Evolutionary conservation across 2,888 invertebrate species (phyloP).

Genomic region (Aethes cnicana): DNA sequence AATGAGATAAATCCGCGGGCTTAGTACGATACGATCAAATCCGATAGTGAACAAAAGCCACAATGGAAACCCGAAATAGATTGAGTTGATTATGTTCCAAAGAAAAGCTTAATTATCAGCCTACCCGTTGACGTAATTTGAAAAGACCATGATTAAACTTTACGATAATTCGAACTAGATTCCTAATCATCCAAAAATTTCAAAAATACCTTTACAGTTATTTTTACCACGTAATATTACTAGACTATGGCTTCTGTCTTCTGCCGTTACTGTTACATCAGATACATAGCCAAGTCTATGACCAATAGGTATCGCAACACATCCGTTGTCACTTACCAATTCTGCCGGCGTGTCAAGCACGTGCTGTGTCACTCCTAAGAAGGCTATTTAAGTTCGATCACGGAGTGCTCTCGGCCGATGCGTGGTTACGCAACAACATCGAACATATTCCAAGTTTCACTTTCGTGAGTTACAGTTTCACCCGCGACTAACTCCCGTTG

Average conservation of each 20-base stretch:
- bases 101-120: slow-evolving; percentile 2
- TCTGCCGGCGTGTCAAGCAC: slow-evolving; percentile 9
- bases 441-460: slow-evolving; percentile 68
- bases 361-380: slow-evolving; percentile 20
- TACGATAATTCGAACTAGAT: no score
- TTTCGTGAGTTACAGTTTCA: slow-evolving; percentile 73
- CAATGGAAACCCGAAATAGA: slow-evolving; percentile 5
- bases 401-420: slow-evolving; percentile 35
- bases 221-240: no score
- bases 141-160: no score
- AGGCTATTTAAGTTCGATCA: slow-evolving; percentile 27
- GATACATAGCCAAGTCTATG: no score
- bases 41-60: slow-evolving; percentile 27
- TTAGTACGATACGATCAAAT: slow-evolving; percentile 56
- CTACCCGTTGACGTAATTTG: slow-evolving; percentile 11
- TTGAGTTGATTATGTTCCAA: background rate
- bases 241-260: no score
- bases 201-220: no score
- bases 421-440: slow-evolving; percentile 64
- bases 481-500: slow-evolving; percentile 39
- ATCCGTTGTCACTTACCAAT: background rate
- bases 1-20: slow-evolving; percentile 61
- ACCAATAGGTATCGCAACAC: background rate
- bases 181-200: no score
- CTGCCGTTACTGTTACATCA: no score